phyloP scores from a whole-genome alignment of 2,888 invertebrate genomes.

The Megaustenia siamemsis region DNA sequence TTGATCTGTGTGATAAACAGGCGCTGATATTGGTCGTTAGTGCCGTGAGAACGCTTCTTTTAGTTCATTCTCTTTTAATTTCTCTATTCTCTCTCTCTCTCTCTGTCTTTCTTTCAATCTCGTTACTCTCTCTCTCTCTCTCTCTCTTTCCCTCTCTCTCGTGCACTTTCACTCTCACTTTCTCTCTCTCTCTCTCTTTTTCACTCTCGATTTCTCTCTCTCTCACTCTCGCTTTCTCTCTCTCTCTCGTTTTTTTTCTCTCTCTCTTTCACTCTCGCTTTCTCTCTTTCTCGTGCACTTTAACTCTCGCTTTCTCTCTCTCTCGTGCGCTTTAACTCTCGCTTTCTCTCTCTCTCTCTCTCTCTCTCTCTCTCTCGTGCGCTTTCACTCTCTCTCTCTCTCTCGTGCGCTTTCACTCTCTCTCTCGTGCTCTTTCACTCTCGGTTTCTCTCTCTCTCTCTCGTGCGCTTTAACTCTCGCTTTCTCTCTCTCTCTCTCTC shows the following conservation, averaged over 20 bases:
- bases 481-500: too few species aligned
- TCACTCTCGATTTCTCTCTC: background rate
- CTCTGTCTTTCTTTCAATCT: background rate
- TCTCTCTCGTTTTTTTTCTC: background rate
- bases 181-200: background rate
- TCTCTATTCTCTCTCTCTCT: background rate
- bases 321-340: background rate
- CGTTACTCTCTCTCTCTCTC: background rate
- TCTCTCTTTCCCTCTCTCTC: constrained; percentile 25
- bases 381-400: background rate
- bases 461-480: too few species aligned
- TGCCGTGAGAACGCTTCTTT: too few species aligned
- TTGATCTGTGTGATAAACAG: too few species aligned
- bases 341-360: background rate
- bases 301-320: background rate
- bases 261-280: background rate
- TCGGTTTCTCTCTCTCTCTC: too few species aligned
- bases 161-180: background rate
- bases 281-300: background rate
- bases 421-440: background rate
- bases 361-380: background rate
- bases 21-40: too few species aligned
- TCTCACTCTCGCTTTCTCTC: background rate
- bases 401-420: background rate
- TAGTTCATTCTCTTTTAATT: too few species aligned